Conservation (phyloP, 2,888 invertebrate species). For the Harpalus rufipes region DNA sequence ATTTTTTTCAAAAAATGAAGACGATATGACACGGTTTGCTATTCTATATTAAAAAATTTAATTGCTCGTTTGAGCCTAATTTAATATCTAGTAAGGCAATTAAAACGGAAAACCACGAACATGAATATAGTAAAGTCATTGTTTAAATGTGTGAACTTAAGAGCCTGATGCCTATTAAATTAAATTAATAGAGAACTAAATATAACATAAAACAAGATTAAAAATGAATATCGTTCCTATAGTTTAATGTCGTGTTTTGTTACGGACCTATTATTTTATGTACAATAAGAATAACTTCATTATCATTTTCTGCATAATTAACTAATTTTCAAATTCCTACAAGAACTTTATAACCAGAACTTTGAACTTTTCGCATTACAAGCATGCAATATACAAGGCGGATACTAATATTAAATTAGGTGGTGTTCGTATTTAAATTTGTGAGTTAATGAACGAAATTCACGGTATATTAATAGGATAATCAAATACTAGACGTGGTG, state of each 20-base stretch:
- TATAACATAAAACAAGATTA: slow-evolving; percentile 39
- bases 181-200: slow-evolving; percentile 41
- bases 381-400: background rate
- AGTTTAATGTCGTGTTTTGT: slow-evolving; percentile 43
- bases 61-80: background rate
- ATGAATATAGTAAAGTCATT: slow-evolving; percentile 30
- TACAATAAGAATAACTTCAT: slow-evolving; percentile 44
- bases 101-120: background rate
- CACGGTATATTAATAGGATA: background rate
- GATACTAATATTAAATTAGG: background rate
- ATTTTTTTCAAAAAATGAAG: too few species aligned
- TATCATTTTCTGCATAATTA: slow-evolving; percentile 48
- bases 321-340: slow-evolving; percentile 19
- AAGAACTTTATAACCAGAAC: slow-evolving; percentile 7
- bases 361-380: slow-evolving; percentile 10
- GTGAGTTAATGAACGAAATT: background rate
- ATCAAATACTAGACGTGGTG: background rate
- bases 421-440: slow-evolving; percentile 1
- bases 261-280: slow-evolving; percentile 48
- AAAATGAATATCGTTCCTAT: slow-evolving; percentile 31
- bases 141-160: slow-evolving; percentile 49
- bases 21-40: too few species aligned
- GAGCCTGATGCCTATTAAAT: slow-evolving; percentile 39
- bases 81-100: slow-evolving; percentile 10
- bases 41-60: background rate